These are phyloP conservation scores for Macquaria ambigua DNA, from an alignment of 2,113 vertebrate genomes.

Conservation along the genomic window DNA sequence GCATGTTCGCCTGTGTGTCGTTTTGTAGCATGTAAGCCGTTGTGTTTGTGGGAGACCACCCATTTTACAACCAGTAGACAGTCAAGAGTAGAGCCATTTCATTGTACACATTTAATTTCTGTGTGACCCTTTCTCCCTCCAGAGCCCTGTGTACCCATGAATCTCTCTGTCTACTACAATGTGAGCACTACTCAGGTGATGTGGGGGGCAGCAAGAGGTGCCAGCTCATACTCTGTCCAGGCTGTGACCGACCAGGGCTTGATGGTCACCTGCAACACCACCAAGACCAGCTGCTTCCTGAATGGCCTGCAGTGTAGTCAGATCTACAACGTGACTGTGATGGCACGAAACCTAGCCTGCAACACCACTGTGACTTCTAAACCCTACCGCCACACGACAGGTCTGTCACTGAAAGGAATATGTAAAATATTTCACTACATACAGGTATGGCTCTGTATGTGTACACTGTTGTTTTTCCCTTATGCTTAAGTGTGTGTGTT, in stretches of 20 bases:
- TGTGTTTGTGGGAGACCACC: neutral
- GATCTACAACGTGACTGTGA: constrained; percentile 78
- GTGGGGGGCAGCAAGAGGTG: constrained; percentile 69
- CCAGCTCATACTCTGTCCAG: constrained; percentile 66
- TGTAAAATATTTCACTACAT: neutral
- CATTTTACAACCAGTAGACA: neutral
- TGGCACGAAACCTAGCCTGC: constrained; percentile 73
- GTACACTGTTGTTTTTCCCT: too few relatives aligned
- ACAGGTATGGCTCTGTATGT: neutral
- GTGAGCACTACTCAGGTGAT: constrained; percentile 47
- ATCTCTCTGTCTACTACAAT: constrained; percentile 65
- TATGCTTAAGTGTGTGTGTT: neutral
- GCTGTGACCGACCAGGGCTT: constrained; percentile 68
- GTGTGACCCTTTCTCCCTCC: neutral
- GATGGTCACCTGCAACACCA: constrained; percentile 57
- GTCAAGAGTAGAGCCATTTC: neutral
- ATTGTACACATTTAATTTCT: neutral
- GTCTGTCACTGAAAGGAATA: constrained; percentile 59
- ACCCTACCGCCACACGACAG: constrained; percentile 62
- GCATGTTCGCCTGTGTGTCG: neutral
- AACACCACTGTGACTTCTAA: constrained; percentile 53
- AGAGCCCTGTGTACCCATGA: constrained; percentile 77
- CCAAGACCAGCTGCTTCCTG: constrained; percentile 69
- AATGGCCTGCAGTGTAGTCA: constrained; percentile 70
- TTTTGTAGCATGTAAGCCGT: too few relatives aligned